These are phyloP conservation scores for Nyctalus aviator DNA, from an alignment of 2,797 vertebrate species.

Conservation along the genomic window DNA sequence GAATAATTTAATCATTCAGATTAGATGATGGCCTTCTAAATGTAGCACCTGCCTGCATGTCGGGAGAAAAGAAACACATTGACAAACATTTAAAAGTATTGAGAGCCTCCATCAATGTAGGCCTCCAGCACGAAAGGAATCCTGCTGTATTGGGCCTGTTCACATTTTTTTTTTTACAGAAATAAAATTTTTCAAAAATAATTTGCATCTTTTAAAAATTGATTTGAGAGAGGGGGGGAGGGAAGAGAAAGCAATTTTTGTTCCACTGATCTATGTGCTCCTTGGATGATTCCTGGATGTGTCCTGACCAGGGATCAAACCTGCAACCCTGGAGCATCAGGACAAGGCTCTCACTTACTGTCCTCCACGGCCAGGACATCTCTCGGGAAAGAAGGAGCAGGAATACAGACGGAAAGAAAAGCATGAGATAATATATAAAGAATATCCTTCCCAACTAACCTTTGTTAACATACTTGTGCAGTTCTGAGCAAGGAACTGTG, in stretches of 20 bases:
- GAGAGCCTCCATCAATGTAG: neutral
- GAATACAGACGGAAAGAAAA: neutral
- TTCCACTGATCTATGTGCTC: neutral
- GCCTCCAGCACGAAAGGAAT: neutral
- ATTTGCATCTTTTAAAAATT: neutral
- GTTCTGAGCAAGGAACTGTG: neutral
- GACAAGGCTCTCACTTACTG: rapidly evolving
- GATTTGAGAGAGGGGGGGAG: neutral
- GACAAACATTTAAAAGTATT: neutral
- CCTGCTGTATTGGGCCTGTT: neutral
- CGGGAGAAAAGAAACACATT: neutral
- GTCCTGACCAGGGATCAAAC: neutral
- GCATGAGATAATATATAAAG: neutral
- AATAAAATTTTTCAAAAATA: neutral
- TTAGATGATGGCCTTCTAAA: neutral
- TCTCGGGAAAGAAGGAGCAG: neutral
- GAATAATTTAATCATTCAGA: constrained; percentile 2
- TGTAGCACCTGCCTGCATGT: neutral
- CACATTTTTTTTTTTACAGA: neutral
- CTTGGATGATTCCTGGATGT: neutral
- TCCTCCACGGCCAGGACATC: no score
- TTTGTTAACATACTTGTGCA: neutral
- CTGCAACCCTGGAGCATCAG: neutral
- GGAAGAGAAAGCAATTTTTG: neutral
- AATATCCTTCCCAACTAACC: neutral